phyloP scores from a whole-genome alignment of 2,113 vertebrate genomes.

The Siniperca knerii region DNA sequence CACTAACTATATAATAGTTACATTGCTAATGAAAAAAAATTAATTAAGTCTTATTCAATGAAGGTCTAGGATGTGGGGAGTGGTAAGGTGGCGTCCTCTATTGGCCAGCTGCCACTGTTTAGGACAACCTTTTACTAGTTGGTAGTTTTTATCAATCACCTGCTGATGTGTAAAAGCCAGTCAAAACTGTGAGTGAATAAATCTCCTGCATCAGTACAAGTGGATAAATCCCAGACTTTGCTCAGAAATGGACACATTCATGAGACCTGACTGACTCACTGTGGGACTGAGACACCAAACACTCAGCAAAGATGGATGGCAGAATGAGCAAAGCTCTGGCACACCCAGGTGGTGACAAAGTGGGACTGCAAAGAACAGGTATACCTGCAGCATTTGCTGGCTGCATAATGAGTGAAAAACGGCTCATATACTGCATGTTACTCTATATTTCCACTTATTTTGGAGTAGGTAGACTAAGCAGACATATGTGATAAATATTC shows the following conservation, averaged over 20 bases:
- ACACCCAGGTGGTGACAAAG: conserved; percentile 55
- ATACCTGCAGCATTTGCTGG: neutral
- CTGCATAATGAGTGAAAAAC: neutral
- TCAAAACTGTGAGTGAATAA: conserved; percentile 6
- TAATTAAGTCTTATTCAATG: too few relatives aligned
- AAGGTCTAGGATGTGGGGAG: too few relatives aligned
- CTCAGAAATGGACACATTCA: neutral
- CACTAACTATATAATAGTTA: too few relatives aligned
- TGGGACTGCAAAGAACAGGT: conserved; percentile 30
- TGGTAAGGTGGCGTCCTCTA: too few relatives aligned
- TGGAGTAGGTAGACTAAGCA: neutral
- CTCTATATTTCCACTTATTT: neutral
- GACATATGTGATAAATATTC: neutral
- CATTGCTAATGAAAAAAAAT: too few relatives aligned
- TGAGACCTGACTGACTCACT: conserved; percentile 18
- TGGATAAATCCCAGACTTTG: conserved; percentile 10
- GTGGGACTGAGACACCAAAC: neutral
- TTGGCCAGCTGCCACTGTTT: too few relatives aligned
- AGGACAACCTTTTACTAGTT: neutral
- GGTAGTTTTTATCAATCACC: conserved; percentile 12
- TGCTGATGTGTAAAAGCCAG: neutral
- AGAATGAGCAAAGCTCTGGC: conserved; percentile 55
- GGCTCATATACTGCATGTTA: neutral
- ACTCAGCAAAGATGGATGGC: neutral
- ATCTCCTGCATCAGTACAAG: neutral